phyloP scores from a whole-genome alignment of 2,797 vertebrate species.

The Pseudochaenichthys georgianus region DNA sequence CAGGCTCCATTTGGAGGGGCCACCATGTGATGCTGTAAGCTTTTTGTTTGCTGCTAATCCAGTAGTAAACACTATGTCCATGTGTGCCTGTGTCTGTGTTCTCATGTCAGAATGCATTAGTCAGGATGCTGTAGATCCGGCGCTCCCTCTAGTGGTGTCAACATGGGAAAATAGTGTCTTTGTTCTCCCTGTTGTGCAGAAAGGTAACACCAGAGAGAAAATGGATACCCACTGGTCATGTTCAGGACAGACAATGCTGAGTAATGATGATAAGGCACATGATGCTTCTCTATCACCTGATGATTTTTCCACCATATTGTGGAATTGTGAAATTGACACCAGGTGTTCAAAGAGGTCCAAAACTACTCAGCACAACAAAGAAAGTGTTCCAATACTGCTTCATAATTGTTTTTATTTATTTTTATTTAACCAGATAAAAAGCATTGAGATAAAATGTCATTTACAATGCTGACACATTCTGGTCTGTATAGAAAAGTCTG shows the following conservation, averaged over 20 bases:
- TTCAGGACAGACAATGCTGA: slow-evolving; percentile 8
- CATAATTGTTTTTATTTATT: too few relatives aligned
- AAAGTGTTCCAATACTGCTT: background rate
- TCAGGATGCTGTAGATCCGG: slow-evolving; percentile 35
- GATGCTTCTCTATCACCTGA: background rate
- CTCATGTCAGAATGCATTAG: slow-evolving; percentile 27
- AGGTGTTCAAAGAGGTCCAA: background rate
- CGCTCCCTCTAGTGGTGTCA: slow-evolving; percentile 56
- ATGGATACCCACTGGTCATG: slow-evolving; percentile 26
- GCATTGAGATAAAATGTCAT: too few relatives aligned
- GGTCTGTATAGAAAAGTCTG: too few relatives aligned
- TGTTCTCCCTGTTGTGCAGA: slow-evolving; percentile 41
- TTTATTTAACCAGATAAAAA: too few relatives aligned
- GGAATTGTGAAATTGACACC: background rate
- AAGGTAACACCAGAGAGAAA: slow-evolving; percentile 54
- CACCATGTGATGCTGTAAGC: slow-evolving; percentile 74
- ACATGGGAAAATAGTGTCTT: slow-evolving; percentile 20
- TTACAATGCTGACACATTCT: too few relatives aligned
- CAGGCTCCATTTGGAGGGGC: slow-evolving; percentile 56
- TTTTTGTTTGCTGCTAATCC: slow-evolving; percentile 66
- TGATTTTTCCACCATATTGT: background rate
- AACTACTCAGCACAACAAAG: background rate
- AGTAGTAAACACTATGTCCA: slow-evolving; percentile 37
- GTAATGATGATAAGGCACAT: background rate
- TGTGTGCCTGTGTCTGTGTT: slow-evolving; percentile 28